phyloP scores from a whole-genome alignment of 2,113 vertebrate species.

The Verasper variegatus region DNA sequence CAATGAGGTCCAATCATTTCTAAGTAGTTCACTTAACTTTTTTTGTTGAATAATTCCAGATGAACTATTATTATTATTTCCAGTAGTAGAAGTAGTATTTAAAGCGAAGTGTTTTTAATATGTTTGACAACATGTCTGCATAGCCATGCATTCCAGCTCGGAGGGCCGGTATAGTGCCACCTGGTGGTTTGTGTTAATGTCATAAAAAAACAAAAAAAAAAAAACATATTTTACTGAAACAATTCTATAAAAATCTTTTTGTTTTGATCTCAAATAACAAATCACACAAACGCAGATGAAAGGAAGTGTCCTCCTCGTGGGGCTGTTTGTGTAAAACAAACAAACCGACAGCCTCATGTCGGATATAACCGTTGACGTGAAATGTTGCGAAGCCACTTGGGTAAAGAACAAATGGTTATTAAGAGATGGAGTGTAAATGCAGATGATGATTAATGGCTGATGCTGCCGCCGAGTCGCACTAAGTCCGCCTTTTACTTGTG shows the following conservation, averaged over 20 bases:
- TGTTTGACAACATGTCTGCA: neutral
- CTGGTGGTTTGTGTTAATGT: constrained; percentile 31
- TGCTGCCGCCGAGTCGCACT: neutral
- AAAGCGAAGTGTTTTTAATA: no score
- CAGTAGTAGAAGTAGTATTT: no score
- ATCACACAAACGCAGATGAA: neutral
- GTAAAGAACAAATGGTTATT: neutral
- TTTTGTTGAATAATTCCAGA: no score
- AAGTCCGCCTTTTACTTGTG: constrained; percentile 60
- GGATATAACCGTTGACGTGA: neutral
- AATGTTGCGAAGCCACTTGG: no score
- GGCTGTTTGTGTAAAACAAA: no score
- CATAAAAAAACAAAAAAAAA: neutral
- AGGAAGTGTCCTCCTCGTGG: neutral
- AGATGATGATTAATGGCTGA: neutral
- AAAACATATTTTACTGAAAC: neutral
- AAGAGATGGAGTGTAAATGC: no score
- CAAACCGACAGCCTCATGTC: no score
- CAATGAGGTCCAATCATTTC: no score
- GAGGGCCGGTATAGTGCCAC: constrained; percentile 37
- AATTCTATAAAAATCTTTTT: neutral
- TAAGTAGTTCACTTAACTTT: no score
- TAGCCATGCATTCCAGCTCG: neutral
- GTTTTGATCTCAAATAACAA: neutral
- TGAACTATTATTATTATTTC: no score